These are phyloP conservation scores for Metallyticus violacea DNA, from an alignment of 2,888 invertebrate genomes.

Conservation along the genomic window DNA sequence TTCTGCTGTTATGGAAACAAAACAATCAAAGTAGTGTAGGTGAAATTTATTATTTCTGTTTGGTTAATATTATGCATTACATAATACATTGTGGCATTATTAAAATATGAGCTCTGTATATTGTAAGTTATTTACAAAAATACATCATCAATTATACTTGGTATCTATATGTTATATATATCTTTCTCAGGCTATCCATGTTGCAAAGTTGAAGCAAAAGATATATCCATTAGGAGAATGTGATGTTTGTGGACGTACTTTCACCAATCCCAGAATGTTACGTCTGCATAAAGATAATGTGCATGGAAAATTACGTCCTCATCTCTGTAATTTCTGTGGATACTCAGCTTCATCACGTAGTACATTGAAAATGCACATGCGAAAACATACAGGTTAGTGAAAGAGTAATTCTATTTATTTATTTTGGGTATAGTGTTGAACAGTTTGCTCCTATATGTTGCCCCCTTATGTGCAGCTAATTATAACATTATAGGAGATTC, in stretches of 20 bases:
- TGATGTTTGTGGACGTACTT: conserved; percentile 58
- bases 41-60: too few relatives aligned
- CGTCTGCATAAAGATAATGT: conserved; percentile 58
- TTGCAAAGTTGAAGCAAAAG: conserved; percentile 16
- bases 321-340: conserved; percentile 64
- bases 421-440: not conserved
- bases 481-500: too few relatives aligned
- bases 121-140: not conserved
- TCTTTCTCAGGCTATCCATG: conserved; percentile 22
- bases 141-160: not conserved
- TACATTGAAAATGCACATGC: conserved; percentile 63
- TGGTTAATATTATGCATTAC: too few relatives aligned
- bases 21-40: too few relatives aligned
- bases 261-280: conserved; percentile 54
- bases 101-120: not conserved
- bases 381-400: conserved; percentile 66
- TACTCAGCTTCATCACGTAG: conserved; percentile 64
- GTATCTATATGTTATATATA: not conserved
- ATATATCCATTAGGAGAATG: conserved; percentile 48
- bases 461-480: too few relatives aligned
- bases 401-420: not conserved
- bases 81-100: too few relatives aligned
- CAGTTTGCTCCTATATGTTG: too few relatives aligned
- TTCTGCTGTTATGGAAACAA: too few relatives aligned
- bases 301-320: conserved; percentile 65